Evolutionary conservation across 2,797 vertebrate genomes (phyloP).

Genomic region (Merluccius polli): DNA sequence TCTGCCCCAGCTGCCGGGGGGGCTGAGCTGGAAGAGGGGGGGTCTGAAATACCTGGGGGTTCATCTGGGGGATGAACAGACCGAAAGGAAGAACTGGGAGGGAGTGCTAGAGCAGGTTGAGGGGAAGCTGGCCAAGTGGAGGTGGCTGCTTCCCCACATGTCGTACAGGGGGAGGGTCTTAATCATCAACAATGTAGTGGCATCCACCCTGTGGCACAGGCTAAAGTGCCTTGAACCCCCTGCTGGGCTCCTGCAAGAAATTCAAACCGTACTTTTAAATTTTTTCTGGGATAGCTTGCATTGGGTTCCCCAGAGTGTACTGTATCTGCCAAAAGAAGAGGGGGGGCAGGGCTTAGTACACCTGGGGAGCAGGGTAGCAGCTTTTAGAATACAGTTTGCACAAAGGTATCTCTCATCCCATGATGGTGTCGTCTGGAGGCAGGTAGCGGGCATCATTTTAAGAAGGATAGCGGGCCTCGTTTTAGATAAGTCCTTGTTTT

Average conservation of each 20-base stretch:
- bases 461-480: not conserved
- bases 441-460: not conserved
- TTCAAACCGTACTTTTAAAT: not conserved
- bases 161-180: not conserved
- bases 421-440: not conserved
- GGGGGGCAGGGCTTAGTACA: conserved; percentile 12
- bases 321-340: conserved; percentile 2
- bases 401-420: not conserved
- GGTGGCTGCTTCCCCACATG: not conserved
- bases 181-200: not conserved
- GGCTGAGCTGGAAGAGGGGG: not conserved
- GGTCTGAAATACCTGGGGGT: not conserved
- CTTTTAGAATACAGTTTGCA: not conserved
- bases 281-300: no score
- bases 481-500: not conserved
- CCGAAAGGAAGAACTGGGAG: not conserved
- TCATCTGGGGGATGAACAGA: not conserved
- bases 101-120: not conserved
- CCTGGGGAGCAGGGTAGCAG: no score
- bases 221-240: not conserved
- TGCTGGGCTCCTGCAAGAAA: not conserved
- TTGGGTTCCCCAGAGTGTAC: no score
- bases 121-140: no score
- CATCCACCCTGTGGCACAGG: not conserved
- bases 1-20: not conserved